phyloP scores from a whole-genome alignment of 1,140 invertebrate species.

The Musca domestica region DNA sequence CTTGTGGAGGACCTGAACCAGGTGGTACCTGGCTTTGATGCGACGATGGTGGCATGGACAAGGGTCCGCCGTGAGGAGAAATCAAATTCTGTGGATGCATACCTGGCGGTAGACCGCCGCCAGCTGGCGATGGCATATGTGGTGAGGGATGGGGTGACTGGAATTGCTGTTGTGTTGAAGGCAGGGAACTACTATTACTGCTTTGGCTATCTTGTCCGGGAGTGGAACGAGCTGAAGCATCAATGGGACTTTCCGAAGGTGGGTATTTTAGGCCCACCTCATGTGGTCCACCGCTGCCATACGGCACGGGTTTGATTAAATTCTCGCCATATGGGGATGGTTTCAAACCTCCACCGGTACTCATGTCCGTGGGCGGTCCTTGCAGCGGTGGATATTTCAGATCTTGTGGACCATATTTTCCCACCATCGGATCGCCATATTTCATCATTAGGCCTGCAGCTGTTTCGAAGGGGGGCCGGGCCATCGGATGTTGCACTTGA shows the following conservation, averaged over 20 bases:
- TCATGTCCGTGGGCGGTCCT: slow-evolving; percentile 24
- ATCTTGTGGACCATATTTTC: slow-evolving; percentile 48
- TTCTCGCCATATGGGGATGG: slow-evolving; percentile 46
- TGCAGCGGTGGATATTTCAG: slow-evolving; percentile 50
- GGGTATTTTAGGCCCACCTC: slow-evolving; percentile 27
- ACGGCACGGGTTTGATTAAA: slow-evolving; percentile 49
- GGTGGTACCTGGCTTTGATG: slow-evolving; percentile 53
- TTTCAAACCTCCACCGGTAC: slow-evolving; percentile 31
- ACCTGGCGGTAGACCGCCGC: slow-evolving; percentile 45
- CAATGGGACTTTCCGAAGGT: slow-evolving; percentile 45
- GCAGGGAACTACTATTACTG: slow-evolving; percentile 51
- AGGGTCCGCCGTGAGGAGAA: slow-evolving; percentile 35
- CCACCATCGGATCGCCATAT: slow-evolving; percentile 47
- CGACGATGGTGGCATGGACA: slow-evolving; percentile 58
- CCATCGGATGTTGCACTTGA: slow-evolving; percentile 46
- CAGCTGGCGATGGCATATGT: slow-evolving; percentile 47
- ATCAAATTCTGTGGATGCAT: slow-evolving; percentile 66
- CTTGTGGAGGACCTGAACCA: slow-evolving; percentile 55
- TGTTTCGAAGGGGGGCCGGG: slow-evolving; percentile 45
- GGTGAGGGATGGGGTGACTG: slow-evolving; percentile 51
- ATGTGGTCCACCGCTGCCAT: slow-evolving; percentile 34
- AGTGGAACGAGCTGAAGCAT: slow-evolving; percentile 48
- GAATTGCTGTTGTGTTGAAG: slow-evolving; percentile 45
- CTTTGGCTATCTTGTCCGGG: slow-evolving; percentile 53
- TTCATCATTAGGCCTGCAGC: slow-evolving; percentile 47